A percentile compares a stretch with the other conserved stretches of the same genome.
Conservation (phyloP, 2,888 invertebrate species). For the Sphinx pinastri region DNA sequence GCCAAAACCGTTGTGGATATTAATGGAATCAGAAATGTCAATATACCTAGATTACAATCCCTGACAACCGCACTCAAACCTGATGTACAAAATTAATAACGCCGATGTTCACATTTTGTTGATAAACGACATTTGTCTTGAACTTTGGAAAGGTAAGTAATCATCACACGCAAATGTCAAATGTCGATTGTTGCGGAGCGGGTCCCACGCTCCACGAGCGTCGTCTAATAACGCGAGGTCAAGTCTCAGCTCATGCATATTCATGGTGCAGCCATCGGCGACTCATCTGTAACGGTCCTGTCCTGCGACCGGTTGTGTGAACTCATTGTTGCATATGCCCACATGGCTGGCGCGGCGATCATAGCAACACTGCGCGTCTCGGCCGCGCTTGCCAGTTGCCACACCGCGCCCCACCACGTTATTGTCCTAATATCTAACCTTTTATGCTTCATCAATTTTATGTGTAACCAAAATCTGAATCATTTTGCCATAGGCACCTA, state of each 20-base stretch:
- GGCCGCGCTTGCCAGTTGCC: slow-evolving; percentile 2
- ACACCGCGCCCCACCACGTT: neutral
- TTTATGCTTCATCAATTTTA: slow-evolving; percentile 1
- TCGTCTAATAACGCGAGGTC: slow-evolving; percentile 80
- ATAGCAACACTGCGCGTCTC: neutral
- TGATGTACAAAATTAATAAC: neutral
- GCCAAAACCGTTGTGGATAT: too few species aligned
- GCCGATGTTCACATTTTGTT: slow-evolving; percentile 11
- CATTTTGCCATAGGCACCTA: neutral
- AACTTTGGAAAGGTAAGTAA: slow-evolving; percentile 48
- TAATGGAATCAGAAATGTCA: too few species aligned
- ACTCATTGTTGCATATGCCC: slow-evolving; percentile 74
- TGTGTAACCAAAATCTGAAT: neutral
- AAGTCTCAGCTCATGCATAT: slow-evolving; percentile 80
- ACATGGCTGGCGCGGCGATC: slow-evolving; percentile 46
- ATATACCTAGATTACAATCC: too few species aligned
- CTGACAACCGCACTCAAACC: too few species aligned
- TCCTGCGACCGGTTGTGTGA: slow-evolving; percentile 77
- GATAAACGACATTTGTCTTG: slow-evolving; percentile 38
- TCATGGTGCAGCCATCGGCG: slow-evolving; percentile 70
- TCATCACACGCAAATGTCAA: slow-evolving; percentile 63
- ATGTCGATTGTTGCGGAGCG: slow-evolving; percentile 60
- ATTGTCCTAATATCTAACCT: neutral
- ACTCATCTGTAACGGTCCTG: slow-evolving; percentile 81
- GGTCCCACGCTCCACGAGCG: slow-evolving; percentile 75